A percentile compares a stretch with the other conserved stretches of the same genome.
phyloP scores from a whole-genome alignment of 2,113 vertebrate species.

The Reinhardtius hippoglossoides region DNA sequence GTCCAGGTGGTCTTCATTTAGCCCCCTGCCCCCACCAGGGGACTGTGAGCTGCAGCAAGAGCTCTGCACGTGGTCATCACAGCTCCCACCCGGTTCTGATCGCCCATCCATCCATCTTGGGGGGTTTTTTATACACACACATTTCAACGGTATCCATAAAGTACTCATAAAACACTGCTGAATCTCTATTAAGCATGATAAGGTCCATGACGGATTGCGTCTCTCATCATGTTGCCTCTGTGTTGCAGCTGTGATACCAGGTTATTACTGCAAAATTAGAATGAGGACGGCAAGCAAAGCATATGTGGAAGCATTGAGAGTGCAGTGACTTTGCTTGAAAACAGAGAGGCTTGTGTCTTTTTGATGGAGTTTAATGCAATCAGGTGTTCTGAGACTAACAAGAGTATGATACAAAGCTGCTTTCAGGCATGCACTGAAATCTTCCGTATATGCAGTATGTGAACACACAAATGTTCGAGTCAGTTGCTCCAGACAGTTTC shows the following conservation, averaged over 20 bases:
- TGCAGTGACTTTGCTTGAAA: not conserved
- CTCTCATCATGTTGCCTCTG: constrained; percentile 28
- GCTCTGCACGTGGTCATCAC: constrained; percentile 53
- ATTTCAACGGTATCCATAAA: not conserved
- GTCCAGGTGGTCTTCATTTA: constrained; percentile 81
- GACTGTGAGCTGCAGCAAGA: constrained; percentile 54
- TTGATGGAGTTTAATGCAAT: not conserved
- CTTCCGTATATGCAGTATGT: too few relatives aligned
- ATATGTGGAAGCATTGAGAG: not conserved
- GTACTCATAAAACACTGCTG: constrained; percentile 38
- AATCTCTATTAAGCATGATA: constrained; percentile 50
- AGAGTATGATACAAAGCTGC: not conserved
- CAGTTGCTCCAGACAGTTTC: too few relatives aligned
- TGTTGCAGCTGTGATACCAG: constrained; percentile 24
- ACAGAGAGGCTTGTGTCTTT: not conserved
- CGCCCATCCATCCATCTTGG: constrained; percentile 2
- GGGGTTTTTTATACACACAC: not conserved
- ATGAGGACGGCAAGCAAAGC: constrained; percentile 6
- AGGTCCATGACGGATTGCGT: constrained; percentile 30
- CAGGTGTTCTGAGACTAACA: not conserved
- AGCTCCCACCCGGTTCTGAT: constrained; percentile 39
- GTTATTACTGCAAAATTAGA: not conserved
- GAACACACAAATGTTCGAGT: too few relatives aligned
- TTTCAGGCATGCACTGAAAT: not conserved
- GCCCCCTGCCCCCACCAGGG: constrained; percentile 60